These are phyloP conservation scores for Lethenteron reissneri DNA, from an alignment of 2,113 vertebrate genomes.

Conservation along the genomic window DNA sequence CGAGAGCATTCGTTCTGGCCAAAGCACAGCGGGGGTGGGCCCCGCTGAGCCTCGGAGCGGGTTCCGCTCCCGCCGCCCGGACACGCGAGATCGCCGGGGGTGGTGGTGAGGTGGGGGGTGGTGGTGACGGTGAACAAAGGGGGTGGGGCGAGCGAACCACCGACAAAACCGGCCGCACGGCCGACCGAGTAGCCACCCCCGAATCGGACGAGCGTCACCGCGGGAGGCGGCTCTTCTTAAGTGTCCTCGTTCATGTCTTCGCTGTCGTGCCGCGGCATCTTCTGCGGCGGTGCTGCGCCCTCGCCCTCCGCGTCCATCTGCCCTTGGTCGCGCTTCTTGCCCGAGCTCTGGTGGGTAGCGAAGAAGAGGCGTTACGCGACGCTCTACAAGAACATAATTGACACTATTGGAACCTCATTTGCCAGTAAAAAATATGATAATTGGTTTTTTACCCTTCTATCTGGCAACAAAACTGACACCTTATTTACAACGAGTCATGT, in stretches of 20 bases:
- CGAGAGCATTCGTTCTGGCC: background rate
- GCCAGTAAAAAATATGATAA: background rate
- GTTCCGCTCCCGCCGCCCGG: no score
- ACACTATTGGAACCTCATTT: background rate
- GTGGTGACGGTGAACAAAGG: no score
- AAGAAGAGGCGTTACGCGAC: background rate
- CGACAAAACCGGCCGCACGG: no score
- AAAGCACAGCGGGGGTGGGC: no score
- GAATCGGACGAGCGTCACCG: no score
- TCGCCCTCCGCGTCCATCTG: constrained; percentile 48
- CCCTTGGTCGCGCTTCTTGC: constrained; percentile 68
- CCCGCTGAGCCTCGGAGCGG: no score
- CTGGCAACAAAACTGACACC: no score
- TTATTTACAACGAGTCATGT: no score
- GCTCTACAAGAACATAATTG: background rate
- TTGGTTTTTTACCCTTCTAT: background rate
- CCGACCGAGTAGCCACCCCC: no score
- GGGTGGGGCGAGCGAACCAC: no score
- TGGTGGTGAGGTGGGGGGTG: no score
- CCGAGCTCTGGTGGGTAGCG: constrained; percentile 36
- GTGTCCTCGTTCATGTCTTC: constrained; percentile 97
- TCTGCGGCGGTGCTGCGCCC: constrained; percentile 65
- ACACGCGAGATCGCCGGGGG: no score
- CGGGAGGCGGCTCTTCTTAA: constrained; percentile 19
- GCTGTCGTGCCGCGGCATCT: constrained; percentile 85